Evolutionary conservation across 2,113 vertebrate species (phyloP), one percentile per base, ranked within the genome.

Genomic region (Tympanuchus pallidicinctus): DNA sequence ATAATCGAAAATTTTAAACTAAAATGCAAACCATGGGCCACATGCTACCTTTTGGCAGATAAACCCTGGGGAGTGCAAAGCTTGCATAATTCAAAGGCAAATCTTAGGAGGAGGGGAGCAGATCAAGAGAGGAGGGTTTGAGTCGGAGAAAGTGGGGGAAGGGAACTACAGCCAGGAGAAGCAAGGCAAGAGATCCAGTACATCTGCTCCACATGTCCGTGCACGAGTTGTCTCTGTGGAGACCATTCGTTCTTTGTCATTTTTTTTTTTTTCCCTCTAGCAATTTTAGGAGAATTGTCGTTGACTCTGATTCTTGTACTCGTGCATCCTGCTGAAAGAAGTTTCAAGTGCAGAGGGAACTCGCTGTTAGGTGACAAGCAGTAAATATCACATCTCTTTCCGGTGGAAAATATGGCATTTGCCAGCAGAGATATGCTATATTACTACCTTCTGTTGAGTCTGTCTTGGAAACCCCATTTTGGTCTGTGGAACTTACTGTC

Each of bases 1-100:
- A 18, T 91, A 95, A 93, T 94, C 93, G 88, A 94, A 94, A 83
- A 86, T 94, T 74, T 93, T 94, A 84, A 96, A 94, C 93, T 94
- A 74, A 95, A 95, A 94, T 93, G 90, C 95, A 94, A 94, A 92
- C 96, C 93, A 34, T 82, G 90, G 90, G 90, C 91, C 96, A 96
- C 95, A 95, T 94, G 95, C 94, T 97, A 95, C 96, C 94, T 97
- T 94, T 94, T 95, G 96, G 94, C 94, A 96, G 82, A 94, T 91
- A 90, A 92, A 90, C 94, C 93, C 93, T 42, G 82, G 94, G 86
- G 95, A 95, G 79, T 59, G 90, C 72, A 92, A 67, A 77, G 82
- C 85, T 93, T 97, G 93, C 91, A 91, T 95, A 96, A 94, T 97
- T 96, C 92, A 94, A 90, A 94, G 76, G 70, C 88, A 90, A 77